Evolutionary conservation across 2,113 vertebrate genomes (phyloP), one percentile per base, ranked within the genome.

Genomic region (Spea multiplicata): DNA sequence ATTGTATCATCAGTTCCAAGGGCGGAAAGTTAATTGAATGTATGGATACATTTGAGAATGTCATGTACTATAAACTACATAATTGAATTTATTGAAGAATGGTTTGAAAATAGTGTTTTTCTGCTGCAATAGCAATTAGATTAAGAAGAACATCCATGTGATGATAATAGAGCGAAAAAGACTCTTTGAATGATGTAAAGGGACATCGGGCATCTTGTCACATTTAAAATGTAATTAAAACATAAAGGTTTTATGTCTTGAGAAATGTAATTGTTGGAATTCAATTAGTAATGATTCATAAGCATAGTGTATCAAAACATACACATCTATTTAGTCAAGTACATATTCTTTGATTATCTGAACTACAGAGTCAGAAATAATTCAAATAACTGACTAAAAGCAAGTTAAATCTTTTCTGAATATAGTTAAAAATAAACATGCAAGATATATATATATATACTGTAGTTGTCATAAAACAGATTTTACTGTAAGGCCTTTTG

Each of bases 31-130:
- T 75, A 67, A 75, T 75, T 67, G 44, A 75, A 75, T 53, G 66
- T 67, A 75, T 75, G 74, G 74, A 67, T 75, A 67, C 50, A 75
- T 75, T 75, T 75, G 64, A 55, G 74, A 75, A 67, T 75, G 74
- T 75, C 74, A 75, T 75, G 64, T 67, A 75, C 64, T 66, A 14
- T 67, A 75, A 48, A 75, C 48, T 66, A 46, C 52, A 75, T 75
- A 75, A 75, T 75, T 67, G 74, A 75, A 75, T 75, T 75, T 66
- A 67, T 49, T 67, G 48, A 75, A 67, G 13, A 75, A 75, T 48
- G 48, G 13, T 52, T 53, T 57, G 62, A 17, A 62, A 75, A 61
- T 46, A 75, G 64, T 67, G 64, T 75, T 66, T 75, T 67, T 75
- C 66, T 12, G 49, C 14, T 66, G 17, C 55, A 53, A 67, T 75